phyloP scores from a whole-genome alignment of 2,888 invertebrate genomes.

The Nycteola revayana region DNA sequence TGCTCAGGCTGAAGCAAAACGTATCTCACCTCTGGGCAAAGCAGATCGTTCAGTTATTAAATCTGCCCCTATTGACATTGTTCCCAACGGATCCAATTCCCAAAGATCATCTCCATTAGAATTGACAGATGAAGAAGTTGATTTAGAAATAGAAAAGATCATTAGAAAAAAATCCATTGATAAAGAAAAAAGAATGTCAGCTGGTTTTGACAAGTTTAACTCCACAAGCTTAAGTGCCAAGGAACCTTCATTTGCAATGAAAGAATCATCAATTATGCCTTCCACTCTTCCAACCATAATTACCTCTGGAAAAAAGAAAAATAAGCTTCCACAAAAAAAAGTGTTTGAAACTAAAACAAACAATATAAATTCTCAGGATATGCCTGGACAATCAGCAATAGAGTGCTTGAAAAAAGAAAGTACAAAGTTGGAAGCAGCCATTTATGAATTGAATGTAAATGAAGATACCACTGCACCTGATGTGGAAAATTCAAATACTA shows the following conservation, averaged over 20 bases:
- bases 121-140: conserved; percentile 85
- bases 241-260: conserved; percentile 44
- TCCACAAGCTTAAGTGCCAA: conserved; percentile 38
- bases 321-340: conserved; percentile 37
- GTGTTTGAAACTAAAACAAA: conserved; percentile 38
- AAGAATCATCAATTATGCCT: conserved; percentile 39
- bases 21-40: conserved; percentile 69
- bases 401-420: conserved; percentile 41
- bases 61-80: conserved; percentile 86
- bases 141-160: conserved; percentile 85
- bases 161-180: conserved; percentile 80
- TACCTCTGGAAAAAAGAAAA: conserved; percentile 39
- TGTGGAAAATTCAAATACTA: conserved; percentile 54
- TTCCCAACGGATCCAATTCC: conserved; percentile 73
- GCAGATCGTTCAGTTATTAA: conserved; percentile 76
- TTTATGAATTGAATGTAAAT: conserved; percentile 41
- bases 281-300: conserved; percentile 48
- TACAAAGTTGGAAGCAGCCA: conserved; percentile 44
- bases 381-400: conserved; percentile 38
- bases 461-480: conserved; percentile 46
- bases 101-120: conserved; percentile 82
- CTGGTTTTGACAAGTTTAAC: conserved; percentile 43
- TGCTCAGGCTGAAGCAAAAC: conserved; percentile 62
- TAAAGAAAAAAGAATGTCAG: conserved; percentile 64
- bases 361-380: conserved; percentile 38